Evolutionary conservation across 2,888 invertebrate species (phyloP).

Genomic region (Sthenelais limicola): DNA sequence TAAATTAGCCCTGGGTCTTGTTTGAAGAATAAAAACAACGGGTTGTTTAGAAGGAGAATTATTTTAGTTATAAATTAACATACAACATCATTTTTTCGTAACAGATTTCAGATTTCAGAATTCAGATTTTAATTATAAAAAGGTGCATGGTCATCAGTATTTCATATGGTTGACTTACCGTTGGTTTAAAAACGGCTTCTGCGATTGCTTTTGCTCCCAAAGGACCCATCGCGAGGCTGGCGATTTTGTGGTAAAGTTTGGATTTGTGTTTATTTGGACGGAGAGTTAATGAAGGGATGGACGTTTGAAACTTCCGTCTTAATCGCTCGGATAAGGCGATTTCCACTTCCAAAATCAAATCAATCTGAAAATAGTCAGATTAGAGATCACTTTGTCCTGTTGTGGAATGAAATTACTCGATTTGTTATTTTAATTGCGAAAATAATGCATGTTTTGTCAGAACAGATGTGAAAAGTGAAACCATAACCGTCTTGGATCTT

Average conservation of each 20-base stretch:
- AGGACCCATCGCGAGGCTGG: not conserved
- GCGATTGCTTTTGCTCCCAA: conserved; percentile 29
- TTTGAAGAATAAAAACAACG: no score
- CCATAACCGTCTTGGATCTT: no score
- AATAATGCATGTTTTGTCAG: no score
- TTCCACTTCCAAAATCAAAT: conserved; percentile 15
- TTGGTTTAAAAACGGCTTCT: conserved; percentile 9
- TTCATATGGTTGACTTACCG: not conserved
- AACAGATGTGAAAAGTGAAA: no score
- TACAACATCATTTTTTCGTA: no score
- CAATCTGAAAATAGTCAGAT: conserved; percentile 4
- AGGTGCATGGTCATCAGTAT: not conserved
- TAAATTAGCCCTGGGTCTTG: no score
- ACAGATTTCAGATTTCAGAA: no score
- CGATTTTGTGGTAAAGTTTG: conserved; percentile 25
- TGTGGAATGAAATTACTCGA: not conserved
- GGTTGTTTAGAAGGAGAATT: no score
- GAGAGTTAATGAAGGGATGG: not conserved
- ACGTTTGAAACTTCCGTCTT: not conserved
- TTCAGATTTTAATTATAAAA: no score
- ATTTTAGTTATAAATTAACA: no score
- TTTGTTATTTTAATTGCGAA: no score
- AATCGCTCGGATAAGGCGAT: conserved; percentile 6
- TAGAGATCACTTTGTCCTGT: not conserved
- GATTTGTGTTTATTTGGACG: not conserved